Evolutionary conservation across 2,888 invertebrate species (phyloP).

Genomic region (Diarsia rubi): DNA sequence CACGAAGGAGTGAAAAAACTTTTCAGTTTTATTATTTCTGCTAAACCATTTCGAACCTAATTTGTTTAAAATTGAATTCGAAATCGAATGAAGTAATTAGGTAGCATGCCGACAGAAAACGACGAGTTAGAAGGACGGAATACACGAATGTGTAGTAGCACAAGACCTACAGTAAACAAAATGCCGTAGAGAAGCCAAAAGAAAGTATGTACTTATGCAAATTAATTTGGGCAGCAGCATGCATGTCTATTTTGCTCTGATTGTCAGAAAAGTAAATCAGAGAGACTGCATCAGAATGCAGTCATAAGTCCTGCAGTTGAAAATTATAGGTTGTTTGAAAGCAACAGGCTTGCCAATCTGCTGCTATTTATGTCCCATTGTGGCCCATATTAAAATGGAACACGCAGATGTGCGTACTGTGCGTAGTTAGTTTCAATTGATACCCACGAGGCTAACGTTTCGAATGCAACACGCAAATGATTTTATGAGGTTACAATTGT

Average conservation of each 20-base stretch:
- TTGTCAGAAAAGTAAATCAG: no score
- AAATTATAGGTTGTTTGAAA: conserved; percentile 31
- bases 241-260: background rate
- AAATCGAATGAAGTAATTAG: conserved; percentile 1
- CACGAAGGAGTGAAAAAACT: background rate
- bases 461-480: conserved; percentile 40
- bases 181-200: background rate
- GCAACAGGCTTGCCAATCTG: conserved; percentile 48
- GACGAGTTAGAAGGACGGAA: background rate
- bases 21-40: conserved; percentile 7
- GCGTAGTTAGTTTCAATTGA: conserved; percentile 61
- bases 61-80: no score
- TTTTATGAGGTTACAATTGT: conserved; percentile 59
- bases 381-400: conserved; percentile 62
- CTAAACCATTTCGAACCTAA: background rate
- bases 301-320: conserved; percentile 21
- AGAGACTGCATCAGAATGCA: no score
- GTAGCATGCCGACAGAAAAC: conserved; percentile 16
- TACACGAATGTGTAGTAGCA: background rate
- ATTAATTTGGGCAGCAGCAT: background rate
- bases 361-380: conserved; percentile 52
- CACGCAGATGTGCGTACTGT: conserved; percentile 57
- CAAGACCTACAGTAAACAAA: background rate
- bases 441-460: conserved; percentile 56
- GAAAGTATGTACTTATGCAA: conserved; percentile 8